A percentile compares a stretch with the other conserved stretches of the same genome.
Evolutionary conservation across 2,888 invertebrate species (phyloP).

Genomic region (Piscicola geometra): DNA sequence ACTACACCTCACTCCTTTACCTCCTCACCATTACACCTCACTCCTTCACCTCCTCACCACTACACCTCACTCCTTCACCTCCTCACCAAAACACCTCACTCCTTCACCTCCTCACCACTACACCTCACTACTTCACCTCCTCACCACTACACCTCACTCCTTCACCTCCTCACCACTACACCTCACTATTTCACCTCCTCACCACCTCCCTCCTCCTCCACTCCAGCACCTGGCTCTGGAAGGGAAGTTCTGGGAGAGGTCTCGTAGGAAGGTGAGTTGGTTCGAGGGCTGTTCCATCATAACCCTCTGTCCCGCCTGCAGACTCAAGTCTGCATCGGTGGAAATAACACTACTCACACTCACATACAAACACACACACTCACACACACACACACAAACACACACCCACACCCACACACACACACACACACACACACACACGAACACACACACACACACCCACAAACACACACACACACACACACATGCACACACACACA

Average conservation of each 20-base stretch:
- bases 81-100: too few species aligned
- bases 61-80: too few species aligned
- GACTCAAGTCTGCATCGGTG: conserved; percentile 65
- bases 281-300: conserved; percentile 66
- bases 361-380: neutral
- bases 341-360: neutral
- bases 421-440: too few species aligned
- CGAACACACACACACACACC: too few species aligned
- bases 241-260: conserved; percentile 94
- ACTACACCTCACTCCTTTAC: too few species aligned
- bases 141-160: too few species aligned
- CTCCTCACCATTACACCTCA: too few species aligned
- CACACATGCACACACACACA: too few species aligned
- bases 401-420: neutral
- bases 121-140: neutral
- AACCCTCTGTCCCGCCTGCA: conserved; percentile 74
- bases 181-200: too few species aligned
- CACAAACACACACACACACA: too few species aligned
- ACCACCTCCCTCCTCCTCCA: neutral
- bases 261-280: conserved; percentile 75
- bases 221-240: conserved; percentile 58
- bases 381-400: too few species aligned
- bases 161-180: too few species aligned
- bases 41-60: neutral
- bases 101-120: neutral